Evolutionary conservation across 92 coral and sea anemone genomes (phyloP).

Genomic region (Epizoanthus rinbou): DNA sequence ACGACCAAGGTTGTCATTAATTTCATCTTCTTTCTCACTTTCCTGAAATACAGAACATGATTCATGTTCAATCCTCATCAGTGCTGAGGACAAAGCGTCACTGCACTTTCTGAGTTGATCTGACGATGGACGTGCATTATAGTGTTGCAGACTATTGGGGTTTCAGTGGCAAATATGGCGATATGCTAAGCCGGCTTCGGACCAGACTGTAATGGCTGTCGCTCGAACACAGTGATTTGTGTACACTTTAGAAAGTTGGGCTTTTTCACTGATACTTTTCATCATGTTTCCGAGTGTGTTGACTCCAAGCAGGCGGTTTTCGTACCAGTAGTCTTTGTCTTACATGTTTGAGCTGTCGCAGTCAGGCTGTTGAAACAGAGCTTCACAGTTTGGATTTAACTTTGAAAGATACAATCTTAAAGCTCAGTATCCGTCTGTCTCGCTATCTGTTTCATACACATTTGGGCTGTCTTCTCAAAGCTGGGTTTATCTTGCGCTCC

Average conservation of each 20-base stretch:
- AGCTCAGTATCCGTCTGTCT: slow-evolving; percentile 53
- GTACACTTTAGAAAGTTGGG: slow-evolving; percentile 37
- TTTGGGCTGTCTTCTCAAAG: slow-evolving; percentile 47
- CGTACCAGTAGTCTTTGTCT: slow-evolving; percentile 14
- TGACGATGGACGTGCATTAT: neutral
- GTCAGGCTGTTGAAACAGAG: slow-evolving; percentile 59
- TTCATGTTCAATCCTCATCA: too few species aligned
- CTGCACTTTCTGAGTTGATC: slow-evolving; percentile 16
- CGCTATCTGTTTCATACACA: slow-evolving; percentile 58
- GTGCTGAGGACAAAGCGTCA: neutral
- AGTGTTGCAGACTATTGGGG: neutral
- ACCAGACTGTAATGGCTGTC: slow-evolving; percentile 44
- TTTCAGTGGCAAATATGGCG: slow-evolving; percentile 58
- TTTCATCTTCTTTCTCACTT: too few species aligned
- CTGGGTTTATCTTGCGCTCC: slow-evolving; percentile 48
- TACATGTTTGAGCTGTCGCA: slow-evolving; percentile 29
- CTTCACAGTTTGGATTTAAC: slow-evolving; percentile 34
- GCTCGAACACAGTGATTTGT: slow-evolving; percentile 60
- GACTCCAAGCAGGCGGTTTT: slow-evolving; percentile 45
- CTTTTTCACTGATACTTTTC: slow-evolving; percentile 55
- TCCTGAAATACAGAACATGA: too few species aligned
- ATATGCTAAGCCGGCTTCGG: slow-evolving; percentile 39
- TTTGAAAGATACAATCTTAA: slow-evolving; percentile 52
- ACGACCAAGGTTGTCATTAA: too few species aligned
- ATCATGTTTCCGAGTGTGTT: slow-evolving; percentile 53